Evolutionary conservation across 2,888 invertebrate species (phyloP), one percentile per base, ranked within the genome.

Genomic region (Pharmacophagus antenor): DNA sequence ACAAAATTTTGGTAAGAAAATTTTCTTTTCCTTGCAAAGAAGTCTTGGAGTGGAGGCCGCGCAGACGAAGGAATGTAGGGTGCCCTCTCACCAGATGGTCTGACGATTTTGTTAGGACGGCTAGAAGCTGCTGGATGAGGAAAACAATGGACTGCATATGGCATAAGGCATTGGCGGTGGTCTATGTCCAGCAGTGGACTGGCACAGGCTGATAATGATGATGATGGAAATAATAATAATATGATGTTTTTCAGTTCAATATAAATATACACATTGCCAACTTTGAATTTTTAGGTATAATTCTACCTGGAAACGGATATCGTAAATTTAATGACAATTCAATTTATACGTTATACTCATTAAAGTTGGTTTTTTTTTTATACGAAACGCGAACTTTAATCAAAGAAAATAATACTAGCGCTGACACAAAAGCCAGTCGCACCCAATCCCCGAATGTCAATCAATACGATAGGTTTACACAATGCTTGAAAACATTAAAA

Each of bases 401-500:
- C 55, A 55, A 55, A 37, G 22, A 47, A 56, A 61, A 51, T 56
- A 61, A 51, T 56, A 37, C 37, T 7, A 31, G 7, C 18, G 18
- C 23, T 25, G 15, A 31, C 46, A 25, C 44, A 60, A 51, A 52
- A 23, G 50, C 37, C 41, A 20, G 27, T 52, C 46, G 48, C 51
- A 22, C 18, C n/a, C 56, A 53, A 61, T 56, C 42, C 56, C 53
- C 23, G 48, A 53, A 56, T 21, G 56, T 61, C 61, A 61, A 56
- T 61, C 61, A 61, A 61, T 56, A 20, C 48, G 46, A 52, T 22
- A 27, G 22, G n/a, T 56, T 20, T 23, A 31, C 42, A 58, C 56
- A 58, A 50, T 69, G 70, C 70, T 72, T 70, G 63, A 73, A 71
- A 65, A 71, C 71, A 72, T 74, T 73, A 18, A 41, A 53, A 66